Base-by-base conservation (phyloP, 2,888 invertebrate species). In the Microchrysa polita region DNA sequence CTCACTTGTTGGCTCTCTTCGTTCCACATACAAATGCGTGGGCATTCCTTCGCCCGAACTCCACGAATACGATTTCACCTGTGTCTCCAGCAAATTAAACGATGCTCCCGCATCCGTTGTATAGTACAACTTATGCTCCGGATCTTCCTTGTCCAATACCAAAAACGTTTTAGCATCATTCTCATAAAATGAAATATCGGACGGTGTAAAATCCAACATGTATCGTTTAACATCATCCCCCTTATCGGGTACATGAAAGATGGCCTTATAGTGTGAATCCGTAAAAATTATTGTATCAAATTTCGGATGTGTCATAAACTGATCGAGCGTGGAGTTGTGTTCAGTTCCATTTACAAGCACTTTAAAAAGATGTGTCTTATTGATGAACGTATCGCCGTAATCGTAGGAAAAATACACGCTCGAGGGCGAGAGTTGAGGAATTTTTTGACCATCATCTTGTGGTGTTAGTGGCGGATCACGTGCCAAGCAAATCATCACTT, bases 401-500 rank as follows among this genome's bases (percentile, higher is more conserved):
- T 96, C 90, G 81, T 92, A 92, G 5, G 96, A 96, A 80, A 96
- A 91, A 82, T 91, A 96, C 23, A 96, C 79, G 22, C 78, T 78
- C 16, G 80, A 90, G 23, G 92, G 89, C 61, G 94, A 94, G 23
- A 93, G 90, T 71, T 92, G 91, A 5, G 91, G 88, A 75, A 81
- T 83, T 65, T 81, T 80, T 67, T 77, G 76, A 1, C 77, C 80
- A 78, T 79, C 78, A 4, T 79, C 79, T 12, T 59, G 55, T 0
- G 84, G 82, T 27, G 84, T 86, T 73, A 86, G 84, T 76, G 85
- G 84, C 14, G 91, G 90, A 82, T 94, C 93, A 78, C 92, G 88
- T 1, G 95, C 94, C 76, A 96, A 86, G 80, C 95, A 95, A 77
- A 96, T 91, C 79, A 96, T 93, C 34, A 95, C 93, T 84, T 93